A percentile compares a stretch with the other conserved stretches of the same genome.
Evolutionary conservation across 2,888 invertebrate species (phyloP).

Genomic region (Cotesia congregata): DNA sequence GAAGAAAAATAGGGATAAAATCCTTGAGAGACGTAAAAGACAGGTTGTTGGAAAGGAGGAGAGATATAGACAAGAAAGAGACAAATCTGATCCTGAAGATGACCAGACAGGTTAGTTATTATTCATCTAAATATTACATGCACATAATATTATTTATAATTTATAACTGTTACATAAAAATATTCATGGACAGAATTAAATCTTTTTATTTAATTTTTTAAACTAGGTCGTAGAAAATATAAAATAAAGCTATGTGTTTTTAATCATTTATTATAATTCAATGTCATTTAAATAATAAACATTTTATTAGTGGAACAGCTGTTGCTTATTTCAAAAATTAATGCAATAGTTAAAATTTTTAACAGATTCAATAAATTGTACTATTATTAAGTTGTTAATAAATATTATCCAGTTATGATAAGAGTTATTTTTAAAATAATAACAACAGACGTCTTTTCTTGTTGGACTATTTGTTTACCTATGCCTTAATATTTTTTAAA

Average conservation of each 20-base stretch:
- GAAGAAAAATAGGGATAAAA: slow-evolving; percentile 54
- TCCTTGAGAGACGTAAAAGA: slow-evolving; percentile 56
- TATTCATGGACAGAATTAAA: not conserved
- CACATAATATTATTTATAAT: not conserved
- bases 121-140: not conserved
- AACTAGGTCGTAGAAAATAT: slow-evolving; percentile 43
- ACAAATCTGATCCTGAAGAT: slow-evolving; percentile 62
- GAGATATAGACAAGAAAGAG: slow-evolving; percentile 62
- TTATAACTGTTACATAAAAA: not conserved
- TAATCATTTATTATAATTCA: not conserved
- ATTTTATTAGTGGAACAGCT: not conserved
- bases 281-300: not conserved
- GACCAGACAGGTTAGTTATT: slow-evolving; percentile 54
- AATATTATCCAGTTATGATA: not conserved
- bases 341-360: not conserved
- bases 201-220: not conserved
- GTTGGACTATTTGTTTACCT: not conserved
- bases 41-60: slow-evolving; percentile 65
- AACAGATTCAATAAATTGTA: too few relatives aligned
- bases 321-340: not conserved
- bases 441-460: slow-evolving; percentile 3
- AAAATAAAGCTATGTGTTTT: not conserved
- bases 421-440: not conserved
- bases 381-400: not conserved
- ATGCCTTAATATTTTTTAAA: not conserved